Conservation (phyloP, 2,113 vertebrate genomes). For the Castor canadensis region DNA sequence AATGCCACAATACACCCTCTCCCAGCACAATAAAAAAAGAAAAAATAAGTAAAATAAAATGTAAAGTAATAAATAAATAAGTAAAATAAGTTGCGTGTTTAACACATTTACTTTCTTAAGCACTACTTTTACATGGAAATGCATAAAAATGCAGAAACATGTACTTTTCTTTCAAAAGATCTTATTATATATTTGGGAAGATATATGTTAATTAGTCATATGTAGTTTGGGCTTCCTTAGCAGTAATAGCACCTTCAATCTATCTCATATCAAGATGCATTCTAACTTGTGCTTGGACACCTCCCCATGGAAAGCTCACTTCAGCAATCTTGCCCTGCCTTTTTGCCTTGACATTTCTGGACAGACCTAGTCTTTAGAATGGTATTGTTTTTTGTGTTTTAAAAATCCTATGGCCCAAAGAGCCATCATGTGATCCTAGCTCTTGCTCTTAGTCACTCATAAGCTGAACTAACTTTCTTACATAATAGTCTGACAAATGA, state of each 20-base stretch:
- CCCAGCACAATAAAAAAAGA: too few species aligned
- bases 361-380: neutral
- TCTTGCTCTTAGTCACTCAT: neutral
- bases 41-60: too few species aligned
- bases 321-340: neutral
- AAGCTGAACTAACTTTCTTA: neutral
- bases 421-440: neutral
- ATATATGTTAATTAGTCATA: neutral
- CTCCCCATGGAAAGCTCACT: neutral
- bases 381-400: neutral
- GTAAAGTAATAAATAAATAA: too few species aligned
- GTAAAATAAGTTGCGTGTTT: too few species aligned
- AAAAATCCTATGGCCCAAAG: neutral
- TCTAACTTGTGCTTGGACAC: neutral
- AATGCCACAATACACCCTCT: too few species aligned
- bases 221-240: neutral
- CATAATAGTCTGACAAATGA: neutral
- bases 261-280: neutral
- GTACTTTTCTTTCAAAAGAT: neutral
- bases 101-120: neutral
- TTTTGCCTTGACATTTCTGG: neutral
- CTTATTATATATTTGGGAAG: neutral
- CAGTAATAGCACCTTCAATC: neutral
- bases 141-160: neutral
- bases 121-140: neutral